Evolutionary conservation across 2,113 vertebrate genomes (phyloP).

Genomic region (Rana temporaria): DNA sequence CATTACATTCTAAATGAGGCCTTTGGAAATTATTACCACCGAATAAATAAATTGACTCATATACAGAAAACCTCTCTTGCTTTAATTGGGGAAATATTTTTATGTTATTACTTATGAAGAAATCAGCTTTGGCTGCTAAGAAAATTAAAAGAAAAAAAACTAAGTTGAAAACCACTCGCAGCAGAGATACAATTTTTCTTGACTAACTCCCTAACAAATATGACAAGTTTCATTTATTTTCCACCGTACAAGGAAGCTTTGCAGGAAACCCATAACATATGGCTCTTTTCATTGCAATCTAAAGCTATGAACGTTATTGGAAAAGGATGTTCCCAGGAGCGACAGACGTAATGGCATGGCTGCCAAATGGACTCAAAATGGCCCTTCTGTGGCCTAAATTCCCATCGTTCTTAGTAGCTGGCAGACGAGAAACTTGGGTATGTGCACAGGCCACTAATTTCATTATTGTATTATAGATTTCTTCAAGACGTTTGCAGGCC

Average conservation of each 20-base stretch:
- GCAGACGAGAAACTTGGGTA: constrained; percentile 80
- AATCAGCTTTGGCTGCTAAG: neutral
- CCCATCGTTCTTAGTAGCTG: constrained; percentile 79
- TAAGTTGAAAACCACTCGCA: constrained; percentile 86
- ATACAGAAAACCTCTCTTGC: neutral
- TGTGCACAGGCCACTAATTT: constrained; percentile 84
- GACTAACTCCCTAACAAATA: constrained; percentile 87
- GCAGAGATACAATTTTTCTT: constrained; percentile 87
- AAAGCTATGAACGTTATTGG: constrained; percentile 85
- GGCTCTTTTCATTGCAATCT: constrained; percentile 83
- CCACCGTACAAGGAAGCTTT: constrained; percentile 87
- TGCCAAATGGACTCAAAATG: constrained; percentile 84
- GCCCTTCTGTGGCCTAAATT: constrained; percentile 81
- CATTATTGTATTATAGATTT: constrained; percentile 87
- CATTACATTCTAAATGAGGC: constrained; percentile 37
- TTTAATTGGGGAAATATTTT: neutral
- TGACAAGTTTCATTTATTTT: constrained; percentile 95
- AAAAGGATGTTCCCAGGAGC: constrained; percentile 84
- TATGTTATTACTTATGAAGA: neutral
- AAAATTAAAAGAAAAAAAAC: neutral
- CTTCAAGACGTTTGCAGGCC: constrained; percentile 73
- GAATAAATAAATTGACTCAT: neutral
- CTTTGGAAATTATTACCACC: constrained; percentile 34
- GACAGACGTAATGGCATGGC: constrained; percentile 76
- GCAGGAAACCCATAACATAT: constrained; percentile 88